A percentile compares a stretch with the other conserved stretches of the same genome.
Evolutionary conservation across 2,797 vertebrate genomes (phyloP).

Genomic region (Okamejei kenojei): DNA sequence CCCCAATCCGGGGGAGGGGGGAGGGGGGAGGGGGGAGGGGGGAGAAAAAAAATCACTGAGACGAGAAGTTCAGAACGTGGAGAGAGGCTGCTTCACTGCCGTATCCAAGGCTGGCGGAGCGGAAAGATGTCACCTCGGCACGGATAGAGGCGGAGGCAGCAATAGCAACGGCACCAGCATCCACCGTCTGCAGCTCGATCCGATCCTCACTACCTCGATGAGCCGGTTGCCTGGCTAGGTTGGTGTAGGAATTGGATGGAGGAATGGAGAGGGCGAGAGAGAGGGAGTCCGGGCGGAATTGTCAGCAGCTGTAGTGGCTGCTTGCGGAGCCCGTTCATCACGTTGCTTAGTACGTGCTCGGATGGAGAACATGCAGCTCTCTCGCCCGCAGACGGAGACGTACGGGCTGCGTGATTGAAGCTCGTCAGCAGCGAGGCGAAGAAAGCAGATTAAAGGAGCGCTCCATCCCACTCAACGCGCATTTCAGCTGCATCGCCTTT

Average conservation of each 20-base stretch:
- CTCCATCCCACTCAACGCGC: slow-evolving; percentile 12
- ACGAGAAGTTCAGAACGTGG: neutral
- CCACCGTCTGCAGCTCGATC: neutral
- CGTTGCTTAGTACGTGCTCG: slow-evolving; percentile 26
- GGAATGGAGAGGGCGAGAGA: neutral
- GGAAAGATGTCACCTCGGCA: neutral
- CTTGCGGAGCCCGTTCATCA: slow-evolving; percentile 7
- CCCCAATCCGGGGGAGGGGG: neutral
- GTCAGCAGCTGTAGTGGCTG: neutral
- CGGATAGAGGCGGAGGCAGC: neutral
- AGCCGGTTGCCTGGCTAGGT: too few relatives aligned
- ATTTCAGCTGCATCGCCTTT: slow-evolving; percentile 13
- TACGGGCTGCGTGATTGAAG: slow-evolving; percentile 23
- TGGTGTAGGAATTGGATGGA: neutral
- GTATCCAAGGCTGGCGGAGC: neutral
- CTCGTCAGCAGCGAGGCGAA: neutral
- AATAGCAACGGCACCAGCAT: too few relatives aligned
- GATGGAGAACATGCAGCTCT: neutral
- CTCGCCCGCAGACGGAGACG: slow-evolving; percentile 26
- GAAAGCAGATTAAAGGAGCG: neutral
- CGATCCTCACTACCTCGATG: neutral
- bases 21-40: too few relatives aligned
- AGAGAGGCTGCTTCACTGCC: neutral
- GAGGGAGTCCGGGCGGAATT: neutral
- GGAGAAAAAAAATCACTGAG: neutral